Evolutionary conservation across 2,888 invertebrate species (phyloP), one percentile per base, ranked within the genome.

Genomic region (Glaucopsyche alexis): DNA sequence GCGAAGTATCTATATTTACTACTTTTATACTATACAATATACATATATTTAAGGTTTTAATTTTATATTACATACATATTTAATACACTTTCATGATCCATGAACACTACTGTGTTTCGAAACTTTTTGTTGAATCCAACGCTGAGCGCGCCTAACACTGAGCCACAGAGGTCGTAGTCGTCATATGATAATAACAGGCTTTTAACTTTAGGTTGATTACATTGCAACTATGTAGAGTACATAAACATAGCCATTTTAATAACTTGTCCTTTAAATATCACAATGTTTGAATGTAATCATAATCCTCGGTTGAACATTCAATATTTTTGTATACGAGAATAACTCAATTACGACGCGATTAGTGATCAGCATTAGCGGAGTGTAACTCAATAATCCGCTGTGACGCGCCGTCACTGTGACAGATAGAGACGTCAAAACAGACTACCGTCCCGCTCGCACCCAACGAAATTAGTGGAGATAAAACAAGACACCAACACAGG

Each of bases 401-500:
- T 55, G 76, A 81, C 79, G 80, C 84, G 83, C 79, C 80, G 81
- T 80, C 77, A 82, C 77, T 76, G 80, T 78, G 80, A 77, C 75
- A 83, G 87, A 89, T 89, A 87, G 89, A 89, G 81, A 84, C 85
- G 86, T 87, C 87, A 86, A 82, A 88, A 87, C 83, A 85, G 75
- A 79, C 80, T 80, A 71, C 82, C 75, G 76, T 85, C 90, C 80
- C 83, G 29, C 75, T 86, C 84, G 75, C 81, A 76, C 85, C 3
- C 52, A 77, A 69, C 1, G 4, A 45, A 50, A 50, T 42, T 14
- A 11, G 72, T 14, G 49, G 66, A 42, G 76, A 72, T 40, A 45
- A 82, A 88, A 78, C 80, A 84, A 84, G 88, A 87, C 76, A 80
- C 80, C 75, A 77, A 64, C 40, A 89, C 88, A 78, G 79, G 80